A percentile compares a stretch with the other conserved stretches of the same genome.
phyloP scores from a whole-genome alignment of 2,888 invertebrate genomes.

The Polyommatus iphigenia region DNA sequence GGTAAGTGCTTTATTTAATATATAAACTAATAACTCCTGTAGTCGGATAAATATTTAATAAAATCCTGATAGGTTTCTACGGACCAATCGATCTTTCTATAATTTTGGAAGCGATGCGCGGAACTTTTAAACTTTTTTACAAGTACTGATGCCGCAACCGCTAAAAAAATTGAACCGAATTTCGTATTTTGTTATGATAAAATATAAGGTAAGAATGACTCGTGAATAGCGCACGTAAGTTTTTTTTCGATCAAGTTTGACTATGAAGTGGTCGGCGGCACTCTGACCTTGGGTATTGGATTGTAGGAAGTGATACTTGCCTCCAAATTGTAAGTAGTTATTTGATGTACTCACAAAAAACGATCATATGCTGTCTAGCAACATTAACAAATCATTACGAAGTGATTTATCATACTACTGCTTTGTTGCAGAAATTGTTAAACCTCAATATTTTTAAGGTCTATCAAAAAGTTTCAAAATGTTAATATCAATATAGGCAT shows the following conservation, averaged over 20 bases:
- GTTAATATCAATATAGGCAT: neutral
- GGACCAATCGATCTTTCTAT: conserved; percentile 39
- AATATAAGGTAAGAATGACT: neutral
- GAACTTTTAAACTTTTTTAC: conserved; percentile 61
- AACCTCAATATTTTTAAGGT: neutral
- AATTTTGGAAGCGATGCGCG: conserved; percentile 68
- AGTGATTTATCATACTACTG: conserved; percentile 37
- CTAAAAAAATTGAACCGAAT: neutral
- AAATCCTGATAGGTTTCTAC: neutral
- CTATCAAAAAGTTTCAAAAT: neutral
- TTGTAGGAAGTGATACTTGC: conserved; percentile 80
- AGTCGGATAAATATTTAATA: neutral
- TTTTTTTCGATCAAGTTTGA: conserved; percentile 69
- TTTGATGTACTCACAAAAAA: conserved; percentile 78
- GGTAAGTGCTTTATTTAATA: conserved; percentile 82
- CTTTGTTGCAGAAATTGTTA: conserved; percentile 17
- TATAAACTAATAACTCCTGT: neutral
- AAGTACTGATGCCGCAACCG: conserved; percentile 11
- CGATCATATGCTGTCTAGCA: conserved; percentile 60
- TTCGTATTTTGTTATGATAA: neutral
- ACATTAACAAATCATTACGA: conserved; percentile 49
- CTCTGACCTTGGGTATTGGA: conserved; percentile 78
- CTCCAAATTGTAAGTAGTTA: conserved; percentile 78
- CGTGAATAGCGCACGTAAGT: conserved; percentile 47
- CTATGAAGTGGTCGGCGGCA: conserved; percentile 72